Conservation (phyloP, 2,888 invertebrate species). For the Petrolisthes cinctipes region DNA sequence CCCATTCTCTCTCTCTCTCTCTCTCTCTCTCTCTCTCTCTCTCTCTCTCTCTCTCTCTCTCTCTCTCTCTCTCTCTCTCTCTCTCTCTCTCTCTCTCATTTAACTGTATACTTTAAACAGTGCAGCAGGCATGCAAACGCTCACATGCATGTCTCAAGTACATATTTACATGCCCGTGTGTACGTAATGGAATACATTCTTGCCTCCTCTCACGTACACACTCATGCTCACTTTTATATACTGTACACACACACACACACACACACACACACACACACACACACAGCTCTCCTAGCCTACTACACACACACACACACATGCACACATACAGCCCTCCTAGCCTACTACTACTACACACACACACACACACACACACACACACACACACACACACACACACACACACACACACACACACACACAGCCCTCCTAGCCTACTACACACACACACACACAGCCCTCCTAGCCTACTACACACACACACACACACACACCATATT, state of each 20-base stretch:
- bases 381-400: too few relatives aligned
- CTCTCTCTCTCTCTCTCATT: slow-evolving; percentile 19
- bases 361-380: too few relatives aligned
- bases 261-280: not conserved
- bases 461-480: too few relatives aligned
- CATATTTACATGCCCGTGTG: not conserved
- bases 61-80: slow-evolving; percentile 29
- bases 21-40: not conserved
- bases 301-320: too few relatives aligned
- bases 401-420: too few relatives aligned
- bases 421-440: too few relatives aligned
- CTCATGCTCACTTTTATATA: not conserved
- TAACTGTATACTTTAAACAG: not conserved
- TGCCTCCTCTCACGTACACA: not conserved
- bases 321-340: too few relatives aligned
- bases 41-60: slow-evolving; percentile 24
- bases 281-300: not conserved
- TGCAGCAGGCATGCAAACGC: not conserved
- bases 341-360: too few relatives aligned
- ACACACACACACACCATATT: too few relatives aligned
- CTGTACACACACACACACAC: not conserved
- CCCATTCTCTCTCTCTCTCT: slow-evolving; percentile 20
- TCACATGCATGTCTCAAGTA: not conserved
- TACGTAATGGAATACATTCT: not conserved
- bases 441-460: too few relatives aligned